Percentiles rank a stretch among this genome's conserved stretches.
These are phyloP conservation scores for Eilema caniola DNA, from an alignment of 2,888 invertebrate species.

Conservation along the genomic window DNA sequence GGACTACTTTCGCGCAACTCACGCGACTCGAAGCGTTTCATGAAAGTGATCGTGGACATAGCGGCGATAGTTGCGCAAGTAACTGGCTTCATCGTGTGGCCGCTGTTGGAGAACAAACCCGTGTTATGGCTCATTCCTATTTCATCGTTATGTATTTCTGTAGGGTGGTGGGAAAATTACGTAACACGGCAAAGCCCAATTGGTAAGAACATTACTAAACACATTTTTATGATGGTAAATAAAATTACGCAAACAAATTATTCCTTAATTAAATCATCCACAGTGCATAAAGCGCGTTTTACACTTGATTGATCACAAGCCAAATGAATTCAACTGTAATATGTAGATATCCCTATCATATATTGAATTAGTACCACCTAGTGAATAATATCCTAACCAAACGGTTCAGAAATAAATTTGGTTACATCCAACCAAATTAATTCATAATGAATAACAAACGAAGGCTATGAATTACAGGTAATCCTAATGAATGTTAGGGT, in stretches of 20 bases:
- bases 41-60: slow-evolving; percentile 94
- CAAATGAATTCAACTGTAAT: not conserved
- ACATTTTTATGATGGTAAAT: not conserved
- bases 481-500: too few relatives aligned
- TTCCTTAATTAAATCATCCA: not conserved
- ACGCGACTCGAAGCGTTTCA: slow-evolving; percentile 92
- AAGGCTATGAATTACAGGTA: too few relatives aligned
- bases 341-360: too few relatives aligned
- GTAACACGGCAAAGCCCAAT: slow-evolving; percentile 95
- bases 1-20: slow-evolving; percentile 94
- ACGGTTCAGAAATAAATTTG: too few relatives aligned
- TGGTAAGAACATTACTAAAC: slow-evolving; percentile 76
- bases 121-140: slow-evolving; percentile 95
- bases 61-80: slow-evolving; percentile 95
- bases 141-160: slow-evolving; percentile 94
- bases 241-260: not conserved
- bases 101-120: slow-evolving; percentile 92
- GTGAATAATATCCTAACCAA: not conserved
- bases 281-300: not conserved
- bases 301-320: not conserved
- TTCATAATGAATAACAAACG: too few relatives aligned
- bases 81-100: slow-evolving; percentile 97
- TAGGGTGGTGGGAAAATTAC: slow-evolving; percentile 99
- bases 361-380: not conserved
- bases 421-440: too few relatives aligned